Evolutionary conservation across 2,888 invertebrate species (phyloP).

Genomic region (Nasonia oneida): DNA sequence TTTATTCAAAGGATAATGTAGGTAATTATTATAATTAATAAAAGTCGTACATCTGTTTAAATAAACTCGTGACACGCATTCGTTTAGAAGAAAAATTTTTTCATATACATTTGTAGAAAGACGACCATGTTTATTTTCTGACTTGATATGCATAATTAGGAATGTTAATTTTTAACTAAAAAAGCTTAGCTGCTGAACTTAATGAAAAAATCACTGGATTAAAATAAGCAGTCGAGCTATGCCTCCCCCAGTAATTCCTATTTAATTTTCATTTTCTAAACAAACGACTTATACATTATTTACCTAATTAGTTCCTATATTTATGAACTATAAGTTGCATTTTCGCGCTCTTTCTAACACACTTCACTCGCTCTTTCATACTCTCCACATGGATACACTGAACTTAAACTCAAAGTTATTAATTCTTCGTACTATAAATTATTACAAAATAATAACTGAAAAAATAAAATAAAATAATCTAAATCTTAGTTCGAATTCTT

Average conservation of each 20-base stretch:
- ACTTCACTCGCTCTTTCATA: constrained; percentile 30
- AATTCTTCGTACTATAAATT: background rate
- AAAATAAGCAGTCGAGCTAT: constrained; percentile 42
- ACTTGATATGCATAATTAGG: constrained; percentile 43
- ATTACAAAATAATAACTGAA: background rate
- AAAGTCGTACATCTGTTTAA: constrained; percentile 36
- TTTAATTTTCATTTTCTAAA: constrained; percentile 44
- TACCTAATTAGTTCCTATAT: constrained; percentile 58
- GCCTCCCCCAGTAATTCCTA: constrained; percentile 58
- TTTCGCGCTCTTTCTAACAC: constrained; percentile 36
- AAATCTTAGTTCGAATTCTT: constrained; percentile 36
- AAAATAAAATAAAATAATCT: constrained; percentile 41
- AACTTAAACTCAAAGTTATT: constrained; percentile 50
- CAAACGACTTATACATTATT: constrained; percentile 56
- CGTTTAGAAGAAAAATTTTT: constrained; percentile 28
- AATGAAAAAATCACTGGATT: constrained; percentile 50
- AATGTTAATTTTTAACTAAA: constrained; percentile 53
- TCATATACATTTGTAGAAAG: constrained; percentile 6
- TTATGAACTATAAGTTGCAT: constrained; percentile 56
- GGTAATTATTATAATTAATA: constrained; percentile 38
- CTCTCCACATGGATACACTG: constrained; percentile 50
- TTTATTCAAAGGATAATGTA: constrained; percentile 55
- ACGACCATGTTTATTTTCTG: constrained; percentile 11
- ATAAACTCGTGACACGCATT: constrained; percentile 31
- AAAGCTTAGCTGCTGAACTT: constrained; percentile 9